Conservation (phyloP, 2,888 invertebrate genomes). For the Patella pellucida region DNA sequence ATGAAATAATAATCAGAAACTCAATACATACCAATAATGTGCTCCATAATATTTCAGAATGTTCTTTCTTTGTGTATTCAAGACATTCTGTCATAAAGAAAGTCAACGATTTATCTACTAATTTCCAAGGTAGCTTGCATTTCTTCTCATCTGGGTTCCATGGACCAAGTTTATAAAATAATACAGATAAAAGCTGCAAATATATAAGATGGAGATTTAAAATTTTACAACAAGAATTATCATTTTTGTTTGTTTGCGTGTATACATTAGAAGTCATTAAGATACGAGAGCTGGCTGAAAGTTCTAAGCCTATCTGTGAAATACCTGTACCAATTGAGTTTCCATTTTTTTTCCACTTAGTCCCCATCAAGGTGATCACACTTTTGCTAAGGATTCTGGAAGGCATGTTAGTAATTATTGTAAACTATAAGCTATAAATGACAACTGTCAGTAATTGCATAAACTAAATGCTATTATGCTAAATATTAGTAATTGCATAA, state of each 20-base stretch:
- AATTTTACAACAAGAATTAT: neutral
- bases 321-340: neutral
- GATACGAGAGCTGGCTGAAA: too few species aligned
- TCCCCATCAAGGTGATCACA: too few species aligned
- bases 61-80: slow-evolving; percentile 74
- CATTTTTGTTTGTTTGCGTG: neutral
- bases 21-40: slow-evolving; percentile 71
- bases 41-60: slow-evolving; percentile 77
- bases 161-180: slow-evolving; percentile 75
- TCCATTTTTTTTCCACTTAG: neutral
- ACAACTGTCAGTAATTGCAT: too few species aligned
- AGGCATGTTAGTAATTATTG: too few species aligned
- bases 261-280: neutral
- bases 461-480: too few species aligned
- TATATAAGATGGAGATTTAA: slow-evolving; percentile 9
- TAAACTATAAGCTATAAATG: too few species aligned
- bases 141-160: slow-evolving; percentile 62
- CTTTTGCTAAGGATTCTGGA: too few species aligned
- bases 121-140: slow-evolving; percentile 74
- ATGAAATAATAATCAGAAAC: too few species aligned
- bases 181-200: slow-evolving; percentile 77
- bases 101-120: slow-evolving; percentile 78
- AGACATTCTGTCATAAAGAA: slow-evolving; percentile 79
- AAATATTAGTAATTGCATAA: too few species aligned
- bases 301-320: too few species aligned